A percentile compares a stretch with the other conserved stretches of the same genome.
Evolutionary conservation across 2,797 vertebrate genomes (phyloP).

Genomic region (Typhlichthys eigenmanni): DNA sequence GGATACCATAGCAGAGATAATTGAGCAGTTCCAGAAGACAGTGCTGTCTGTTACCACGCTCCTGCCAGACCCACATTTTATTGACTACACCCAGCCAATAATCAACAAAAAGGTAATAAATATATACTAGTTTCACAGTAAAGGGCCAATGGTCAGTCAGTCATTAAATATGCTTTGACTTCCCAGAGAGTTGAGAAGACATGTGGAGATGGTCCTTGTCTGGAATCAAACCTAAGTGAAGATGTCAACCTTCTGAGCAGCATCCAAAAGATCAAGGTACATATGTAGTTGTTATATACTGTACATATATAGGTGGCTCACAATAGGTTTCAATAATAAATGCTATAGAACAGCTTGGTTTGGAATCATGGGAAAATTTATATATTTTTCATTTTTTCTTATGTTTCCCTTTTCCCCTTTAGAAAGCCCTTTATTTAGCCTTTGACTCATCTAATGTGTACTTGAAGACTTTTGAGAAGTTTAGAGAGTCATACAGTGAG

Average conservation of each 20-base stretch:
- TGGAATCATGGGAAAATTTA: neutral
- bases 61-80: constrained; percentile 75
- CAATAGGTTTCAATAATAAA: neutral
- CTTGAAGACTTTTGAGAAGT: constrained; percentile 77
- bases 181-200: constrained; percentile 51
- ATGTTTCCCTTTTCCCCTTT: constrained; percentile 9
- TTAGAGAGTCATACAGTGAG: constrained; percentile 80
- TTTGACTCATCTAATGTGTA: constrained; percentile 80
- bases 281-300: constrained; percentile 8
- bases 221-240: constrained; percentile 77
- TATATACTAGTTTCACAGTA: neutral
- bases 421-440: constrained; percentile 78
- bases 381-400: neutral
- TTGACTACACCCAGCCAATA: constrained; percentile 70
- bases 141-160: no score
- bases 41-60: constrained; percentile 78
- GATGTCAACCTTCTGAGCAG: constrained; percentile 76
- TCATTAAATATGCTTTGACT: constrained; percentile 5
- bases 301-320: neutral
- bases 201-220: constrained; percentile 72
- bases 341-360: neutral
- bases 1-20: constrained; percentile 74
- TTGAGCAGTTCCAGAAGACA: constrained; percentile 72
- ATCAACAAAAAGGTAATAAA: constrained; percentile 69
- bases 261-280: constrained; percentile 79